Base-by-base conservation (phyloP, 2,888 invertebrate species). In the Congeria kusceri region DNA sequence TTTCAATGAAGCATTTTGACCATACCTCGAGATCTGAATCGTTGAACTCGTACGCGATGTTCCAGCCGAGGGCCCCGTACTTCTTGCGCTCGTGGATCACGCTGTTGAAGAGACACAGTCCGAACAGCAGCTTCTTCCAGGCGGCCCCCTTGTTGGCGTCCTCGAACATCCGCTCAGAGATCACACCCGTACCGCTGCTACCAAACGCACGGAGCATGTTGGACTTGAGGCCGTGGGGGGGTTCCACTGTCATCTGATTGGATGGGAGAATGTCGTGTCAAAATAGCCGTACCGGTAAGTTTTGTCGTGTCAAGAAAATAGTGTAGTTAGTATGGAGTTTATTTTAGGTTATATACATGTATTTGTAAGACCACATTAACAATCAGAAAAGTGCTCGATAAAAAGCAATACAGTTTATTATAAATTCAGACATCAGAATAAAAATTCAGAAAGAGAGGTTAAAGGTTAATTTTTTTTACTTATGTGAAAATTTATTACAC, bases 1-100 rank as follows among this genome's bases (percentile, higher is more conserved):
- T n/a, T n/a, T n/a, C n/a, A n/a, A n/a, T n/a, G n/a, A 39, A 39
- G 13, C 39, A 39, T 39, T 39, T 11, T 5, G n/a, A 20, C n/a
- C 79, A 76, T 68, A 93, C 93, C 89, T 93, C 92, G 3, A 93
- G 77, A 86, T 93, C 93, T 1, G 93, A 93, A 61, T 93, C 93
- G 86, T 93, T 93, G 83, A 93, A 93, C 70, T 93, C 93, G 75
- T 93, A 93, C 0, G 92, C 88, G 59, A 93, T 92, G 77, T 93
- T 93, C 92, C 93, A 93, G 29, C 93, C 93, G 0, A 93, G 90
- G 1, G 91, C 86, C 20, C 92, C 92, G 83, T 93, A 93, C 64
- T 93, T 93, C 87, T 91, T 93, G 58, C 93, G 84, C 75, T 93
- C 93, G 79, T 92, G 92, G 20, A 93, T 89, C 46, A 93, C 91